phyloP scores from a whole-genome alignment of 2,113 vertebrate species.

The Vombatus ursinus region DNA sequence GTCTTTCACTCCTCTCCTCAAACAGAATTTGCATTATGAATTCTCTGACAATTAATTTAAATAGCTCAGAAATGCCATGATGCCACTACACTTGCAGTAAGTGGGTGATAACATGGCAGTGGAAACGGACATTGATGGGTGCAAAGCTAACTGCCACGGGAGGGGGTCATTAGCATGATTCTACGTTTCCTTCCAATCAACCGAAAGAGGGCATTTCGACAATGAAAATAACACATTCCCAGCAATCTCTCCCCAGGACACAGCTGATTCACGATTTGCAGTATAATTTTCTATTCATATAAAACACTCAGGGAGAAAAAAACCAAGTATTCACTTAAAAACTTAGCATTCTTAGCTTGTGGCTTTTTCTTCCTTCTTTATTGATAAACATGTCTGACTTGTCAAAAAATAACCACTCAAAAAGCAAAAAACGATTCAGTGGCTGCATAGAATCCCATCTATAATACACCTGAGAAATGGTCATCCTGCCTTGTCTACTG shows the following conservation, averaged over 20 bases:
- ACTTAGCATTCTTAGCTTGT: neutral
- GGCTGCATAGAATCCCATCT: neutral
- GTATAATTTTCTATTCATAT: neutral
- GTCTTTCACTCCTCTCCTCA: neutral
- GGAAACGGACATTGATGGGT: neutral
- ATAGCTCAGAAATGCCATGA: rapidly evolving
- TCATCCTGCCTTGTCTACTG: rapidly evolving
- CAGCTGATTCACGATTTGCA: neutral
- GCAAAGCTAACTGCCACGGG: neutral
- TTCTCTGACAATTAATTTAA: neutral
- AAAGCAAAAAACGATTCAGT: neutral
- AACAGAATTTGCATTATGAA: neutral
- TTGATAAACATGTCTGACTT: neutral
- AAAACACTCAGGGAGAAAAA: neutral
- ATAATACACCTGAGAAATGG: neutral
- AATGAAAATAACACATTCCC: neutral
- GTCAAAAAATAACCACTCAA: neutral
- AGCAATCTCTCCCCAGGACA: neutral
- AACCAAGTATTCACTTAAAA: neutral
- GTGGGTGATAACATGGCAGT: neutral
- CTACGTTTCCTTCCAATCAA: neutral
- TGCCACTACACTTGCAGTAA: rapidly evolving
- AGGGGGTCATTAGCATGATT: neutral
- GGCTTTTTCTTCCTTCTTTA: neutral
- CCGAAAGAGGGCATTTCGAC: neutral